Evolutionary conservation across 2,113 vertebrate species (phyloP).

Genomic region (Uria aalge): DNA sequence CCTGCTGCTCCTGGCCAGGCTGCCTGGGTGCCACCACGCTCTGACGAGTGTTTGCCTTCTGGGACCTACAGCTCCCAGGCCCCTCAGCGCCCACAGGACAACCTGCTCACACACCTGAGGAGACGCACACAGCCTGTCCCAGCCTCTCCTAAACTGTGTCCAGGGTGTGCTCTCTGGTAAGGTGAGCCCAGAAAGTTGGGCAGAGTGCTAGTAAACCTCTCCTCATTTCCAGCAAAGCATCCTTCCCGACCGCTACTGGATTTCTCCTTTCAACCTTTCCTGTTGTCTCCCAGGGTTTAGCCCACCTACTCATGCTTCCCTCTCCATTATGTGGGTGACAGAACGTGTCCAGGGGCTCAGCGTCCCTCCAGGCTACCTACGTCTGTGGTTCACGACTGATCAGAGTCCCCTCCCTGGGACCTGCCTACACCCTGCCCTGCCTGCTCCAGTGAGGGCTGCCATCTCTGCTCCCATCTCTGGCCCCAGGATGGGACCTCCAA

Average conservation of each 20-base stretch:
- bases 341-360: accelerated
- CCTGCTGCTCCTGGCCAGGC: not conserved
- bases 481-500: accelerated
- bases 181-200: not conserved
- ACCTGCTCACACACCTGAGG: not conserved
- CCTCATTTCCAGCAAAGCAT: not conserved
- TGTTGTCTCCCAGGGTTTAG: not conserved
- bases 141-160: no score
- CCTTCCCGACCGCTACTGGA: not conserved
- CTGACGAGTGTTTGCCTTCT: not conserved
- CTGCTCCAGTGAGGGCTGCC: not conserved
- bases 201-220: not conserved
- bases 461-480: not conserved
- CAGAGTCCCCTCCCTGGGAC: no score
- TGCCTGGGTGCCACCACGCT: not conserved
- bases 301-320: not conserved
- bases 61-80: no score
- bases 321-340: accelerated
- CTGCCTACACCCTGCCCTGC: not conserved
- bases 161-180: not conserved
- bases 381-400: not conserved
- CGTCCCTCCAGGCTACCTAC: no score
- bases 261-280: not conserved
- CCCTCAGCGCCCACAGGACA: no score
- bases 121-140: accelerated